Percentiles rank a stretch among this genome's conserved stretches.
Conservation (phyloP, 2,113 vertebrate species). For the Rhadina sibilatrix region DNA sequence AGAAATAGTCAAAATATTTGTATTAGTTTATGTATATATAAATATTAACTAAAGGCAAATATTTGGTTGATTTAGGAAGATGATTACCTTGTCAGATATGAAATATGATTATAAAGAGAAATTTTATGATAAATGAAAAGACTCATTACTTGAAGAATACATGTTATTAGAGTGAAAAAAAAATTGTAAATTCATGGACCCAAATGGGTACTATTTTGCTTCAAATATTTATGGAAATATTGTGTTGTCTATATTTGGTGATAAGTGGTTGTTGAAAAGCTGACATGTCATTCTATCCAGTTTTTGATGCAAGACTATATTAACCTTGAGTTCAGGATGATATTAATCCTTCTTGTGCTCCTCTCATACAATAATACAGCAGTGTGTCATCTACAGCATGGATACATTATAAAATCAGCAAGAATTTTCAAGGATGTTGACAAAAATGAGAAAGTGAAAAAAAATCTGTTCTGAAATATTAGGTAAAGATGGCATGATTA, state of each 20-base stretch:
- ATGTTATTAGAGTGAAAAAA: not conserved
- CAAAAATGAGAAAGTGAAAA: constrained; percentile 23
- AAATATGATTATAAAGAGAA: constrained; percentile 44
- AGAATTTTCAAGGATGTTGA: constrained; percentile 45
- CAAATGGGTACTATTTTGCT: not conserved
- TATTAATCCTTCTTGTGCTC: constrained; percentile 30
- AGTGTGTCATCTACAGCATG: not conserved
- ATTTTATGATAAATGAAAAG: constrained; percentile 32
- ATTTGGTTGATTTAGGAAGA: constrained; percentile 16
- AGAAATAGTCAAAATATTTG: not conserved
- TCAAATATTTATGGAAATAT: constrained; percentile 62
- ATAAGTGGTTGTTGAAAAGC: constrained; percentile 58
- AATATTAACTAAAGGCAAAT: not conserved
- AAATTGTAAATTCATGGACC: constrained; percentile 47
- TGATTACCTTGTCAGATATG: constrained; percentile 5
- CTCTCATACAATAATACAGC: constrained; percentile 25
- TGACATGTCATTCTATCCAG: constrained; percentile 20
- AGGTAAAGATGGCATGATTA: not conserved
- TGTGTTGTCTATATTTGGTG: constrained; percentile 45
- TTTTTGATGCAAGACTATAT: constrained; percentile 40
- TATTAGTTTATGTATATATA: not conserved
- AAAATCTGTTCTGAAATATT: not conserved
- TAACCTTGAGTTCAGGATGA: constrained; percentile 50
- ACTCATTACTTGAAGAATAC: constrained; percentile 3
- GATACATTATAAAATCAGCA: constrained; percentile 8